Base-by-base conservation (phyloP, 2,888 invertebrate genomes). In the Laothoe populi region DNA sequence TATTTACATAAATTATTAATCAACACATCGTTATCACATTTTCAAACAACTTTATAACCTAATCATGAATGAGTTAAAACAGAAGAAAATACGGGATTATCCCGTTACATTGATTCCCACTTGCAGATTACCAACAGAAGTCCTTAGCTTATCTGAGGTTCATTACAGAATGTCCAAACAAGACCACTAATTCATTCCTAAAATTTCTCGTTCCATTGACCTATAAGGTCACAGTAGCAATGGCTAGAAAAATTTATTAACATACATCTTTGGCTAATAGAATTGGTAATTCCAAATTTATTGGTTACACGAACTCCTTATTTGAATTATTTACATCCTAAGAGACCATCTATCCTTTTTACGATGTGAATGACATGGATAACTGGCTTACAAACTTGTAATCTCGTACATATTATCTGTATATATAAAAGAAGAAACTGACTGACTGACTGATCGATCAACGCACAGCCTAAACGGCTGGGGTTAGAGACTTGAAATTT, bases 231-330 rank as follows among this genome's bases (percentile, higher is more conserved):
- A 31, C 19, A 31, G 31, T 49, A 35, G n/a, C 31, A 10, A 16
- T 53, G 35, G 26, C 19, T 35, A 1, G 3, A 60, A 59, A 45
- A 64, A 62, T 49, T n/a, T 26, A 48, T 49, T 31, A 16, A 53
- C 16, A 35, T 53, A 16, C 16, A 19, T 19, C 16, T 49, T 11
- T 53, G 31, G 10, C 31, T 53, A 35, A 35, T 53, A 53, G 53
- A 53, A 53, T 53, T 53, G 16, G 53, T 19, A 53, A 53, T 49
- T 31, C 7, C 7, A 31, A 49, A 49, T 53, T 35, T 53, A 53
- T 53, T 53, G 31, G 19, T 19, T 10, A 11, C 1, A 11, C 19
- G 53, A 31, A 10, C 53, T 19, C 4, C 4, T 53, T 19, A 19
- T 19, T 11, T 53, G 53, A 35, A 19, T 53, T 53, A 53, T 53